Base-by-base conservation (phyloP, 2,797 vertebrate species). In the Jordanella pulchra region DNA sequence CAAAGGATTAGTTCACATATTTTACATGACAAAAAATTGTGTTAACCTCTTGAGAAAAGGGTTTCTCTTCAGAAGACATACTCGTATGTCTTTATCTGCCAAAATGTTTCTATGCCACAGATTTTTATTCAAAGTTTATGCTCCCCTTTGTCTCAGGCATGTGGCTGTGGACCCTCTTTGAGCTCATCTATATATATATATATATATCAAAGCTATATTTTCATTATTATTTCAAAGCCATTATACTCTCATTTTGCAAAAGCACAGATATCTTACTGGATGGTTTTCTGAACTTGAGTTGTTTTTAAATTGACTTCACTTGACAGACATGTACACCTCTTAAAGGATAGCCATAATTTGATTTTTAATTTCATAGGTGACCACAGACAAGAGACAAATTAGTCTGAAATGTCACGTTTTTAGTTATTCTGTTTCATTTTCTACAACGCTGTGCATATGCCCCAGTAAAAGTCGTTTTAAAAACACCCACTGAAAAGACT, bases 281-380 rank as follows among this genome's bases (percentile, higher is more conserved):
- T 84, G 23, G 68, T 76, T 81, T 73, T 68, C 83, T 70, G 70
- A 78, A 82, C 71, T 68, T 15, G 77, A 91, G 84, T 84, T 82
- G 80, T 87, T 93, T 91, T 90, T 89, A 86, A 87, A 88, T 78
- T 47, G 83, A 92, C 87, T 90, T 92, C 84, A 89, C 86, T 89
- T 78, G 72, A 87, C 80, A 81, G 73, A 65, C 67, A 78, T 65
- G 71, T 76, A 83, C 79, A 82, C 75, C 5, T 79, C 83, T 82
- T 79, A 82, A 83, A 89, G 85, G 83, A 77, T 2, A 64, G 67
- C 55, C 58, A 58, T 66, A 30, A 63, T 75, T 72, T 69, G 23
- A 85, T 69, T 85, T 42, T 54, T 71, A 53, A 23, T 72, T 79
- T 87, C 80, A 54, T 21, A 72, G 47, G 45, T 69, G 61, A 75